These are phyloP conservation scores for Icerya purchasi DNA, from an alignment of 2,888 invertebrate species.

Conservation along the genomic window DNA sequence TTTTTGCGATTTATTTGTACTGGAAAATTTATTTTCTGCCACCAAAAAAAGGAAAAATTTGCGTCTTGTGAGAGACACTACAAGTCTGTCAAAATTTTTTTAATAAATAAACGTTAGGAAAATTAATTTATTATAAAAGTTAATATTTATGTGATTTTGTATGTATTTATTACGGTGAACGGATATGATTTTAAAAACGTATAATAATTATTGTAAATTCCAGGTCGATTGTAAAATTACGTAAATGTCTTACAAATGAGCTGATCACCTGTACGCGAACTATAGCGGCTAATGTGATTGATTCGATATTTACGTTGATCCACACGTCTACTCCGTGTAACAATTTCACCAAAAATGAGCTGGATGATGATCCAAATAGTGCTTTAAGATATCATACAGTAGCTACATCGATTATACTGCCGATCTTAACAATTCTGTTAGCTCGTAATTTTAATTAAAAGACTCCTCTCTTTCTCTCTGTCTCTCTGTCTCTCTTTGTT, in stretches of 20 bases:
- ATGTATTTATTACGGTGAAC: background rate
- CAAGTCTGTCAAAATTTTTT: background rate
- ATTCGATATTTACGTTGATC: conserved; percentile 49
- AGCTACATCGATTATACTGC: background rate
- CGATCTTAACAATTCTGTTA: background rate
- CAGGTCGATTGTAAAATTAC: conserved; percentile 33
- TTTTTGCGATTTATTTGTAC: no score
- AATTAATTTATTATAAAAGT: conserved; percentile 1
- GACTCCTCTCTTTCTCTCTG: no score
- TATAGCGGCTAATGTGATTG: conserved; percentile 57
- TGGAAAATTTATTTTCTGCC: no score
- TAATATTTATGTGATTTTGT: background rate
- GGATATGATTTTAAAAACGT: conserved; percentile 1
- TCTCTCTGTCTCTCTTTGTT: no score
- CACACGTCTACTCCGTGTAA: conserved; percentile 43
- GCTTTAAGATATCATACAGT: background rate
- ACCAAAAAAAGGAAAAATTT: no score
- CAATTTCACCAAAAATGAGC: conserved; percentile 22
- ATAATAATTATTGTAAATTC: conserved; percentile 3
- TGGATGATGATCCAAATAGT: background rate
- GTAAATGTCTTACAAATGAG: conserved; percentile 35
- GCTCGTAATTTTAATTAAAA: background rate
- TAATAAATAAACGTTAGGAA: background rate
- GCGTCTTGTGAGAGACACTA: no score
- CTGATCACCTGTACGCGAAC: conserved; percentile 46